Base-by-base conservation (phyloP, 2,113 vertebrate genomes). In the Xyliphius kryptos region DNA sequence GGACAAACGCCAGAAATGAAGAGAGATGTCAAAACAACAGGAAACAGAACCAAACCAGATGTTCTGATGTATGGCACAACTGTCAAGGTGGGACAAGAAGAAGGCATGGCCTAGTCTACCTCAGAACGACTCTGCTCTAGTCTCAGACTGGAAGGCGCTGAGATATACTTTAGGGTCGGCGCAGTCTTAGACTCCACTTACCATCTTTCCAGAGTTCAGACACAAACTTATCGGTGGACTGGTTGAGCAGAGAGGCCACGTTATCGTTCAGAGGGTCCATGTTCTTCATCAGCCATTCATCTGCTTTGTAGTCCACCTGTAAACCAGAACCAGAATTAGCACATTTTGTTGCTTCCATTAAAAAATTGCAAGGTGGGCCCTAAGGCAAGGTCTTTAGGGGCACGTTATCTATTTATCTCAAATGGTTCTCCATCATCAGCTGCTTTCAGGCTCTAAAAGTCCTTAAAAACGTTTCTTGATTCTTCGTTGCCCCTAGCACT, bases 201-300 rank as follows among this genome's bases (percentile, higher is more conserved):
- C 95, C 95, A 67, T 99, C 95, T 79, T 88, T 96, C 95, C 96
- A 99, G 6, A 99, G 89, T 77, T 99, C 96, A 0, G 91, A 96
- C 56, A 98, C 90, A 77, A 98, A 99, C 72, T 91, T 99, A 85
- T 99, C 94, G 0, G 91, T 95, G 0, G 96, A 99, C 74, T 92
- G 91, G 82, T 99, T 96, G 51, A 99, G 90, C 52, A 99, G 85
- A 0, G 93, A 83, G 20, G 96, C 90, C 3, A 99, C 89, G 54
- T 97, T 98, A 75, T 99, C 96, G 0, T 98, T 99, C 80, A 99
- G 80, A 0, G 96, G 96, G 78, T 99, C 96, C 96, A 99, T 98
- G 83, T 99, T 99, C 85, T 99, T 99, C 93, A 97, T 96, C 78
- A 99, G 84, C 96, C 96, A 99, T 74, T 93, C 92, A 0, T 92